Evolutionary conservation across 1,140 invertebrate species (phyloP).

Genomic region (Pachypsylla venusta): DNA sequence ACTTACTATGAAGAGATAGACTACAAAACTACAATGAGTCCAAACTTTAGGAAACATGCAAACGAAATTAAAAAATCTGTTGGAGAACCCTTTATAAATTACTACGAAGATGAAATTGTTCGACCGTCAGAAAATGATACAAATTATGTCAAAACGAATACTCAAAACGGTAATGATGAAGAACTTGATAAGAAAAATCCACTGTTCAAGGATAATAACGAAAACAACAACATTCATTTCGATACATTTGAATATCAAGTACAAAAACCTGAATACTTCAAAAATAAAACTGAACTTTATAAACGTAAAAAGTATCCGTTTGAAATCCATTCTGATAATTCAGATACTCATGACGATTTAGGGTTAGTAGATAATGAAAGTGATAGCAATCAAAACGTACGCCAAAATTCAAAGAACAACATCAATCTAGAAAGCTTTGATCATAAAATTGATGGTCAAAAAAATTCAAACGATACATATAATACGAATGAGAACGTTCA

Average conservation of each 20-base stretch:
- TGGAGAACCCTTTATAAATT: not conserved
- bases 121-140: not conserved
- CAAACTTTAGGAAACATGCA: not conserved
- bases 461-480: too few relatives aligned
- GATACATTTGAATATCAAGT: slow-evolving; percentile 3
- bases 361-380: too few relatives aligned
- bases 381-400: too few relatives aligned
- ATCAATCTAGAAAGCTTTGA: too few relatives aligned
- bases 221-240: not conserved
- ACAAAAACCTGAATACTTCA: slow-evolving; percentile 3
- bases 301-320: too few relatives aligned
- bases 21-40: slow-evolving; percentile 1
- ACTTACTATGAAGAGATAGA: slow-evolving; percentile 7
- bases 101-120: not conserved
- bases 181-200: not conserved
- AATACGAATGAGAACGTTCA: too few relatives aligned
- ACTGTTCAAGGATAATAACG: too few relatives aligned
- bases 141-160: not conserved
- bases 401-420: too few relatives aligned
- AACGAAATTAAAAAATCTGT: not conserved
- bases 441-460: too few relatives aligned
- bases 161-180: not conserved
- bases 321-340: too few relatives aligned
- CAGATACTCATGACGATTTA: too few relatives aligned
- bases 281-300: too few relatives aligned